phyloP scores from a whole-genome alignment of 2,113 vertebrate species.

The Gasterosteus aculeatus region DNA sequence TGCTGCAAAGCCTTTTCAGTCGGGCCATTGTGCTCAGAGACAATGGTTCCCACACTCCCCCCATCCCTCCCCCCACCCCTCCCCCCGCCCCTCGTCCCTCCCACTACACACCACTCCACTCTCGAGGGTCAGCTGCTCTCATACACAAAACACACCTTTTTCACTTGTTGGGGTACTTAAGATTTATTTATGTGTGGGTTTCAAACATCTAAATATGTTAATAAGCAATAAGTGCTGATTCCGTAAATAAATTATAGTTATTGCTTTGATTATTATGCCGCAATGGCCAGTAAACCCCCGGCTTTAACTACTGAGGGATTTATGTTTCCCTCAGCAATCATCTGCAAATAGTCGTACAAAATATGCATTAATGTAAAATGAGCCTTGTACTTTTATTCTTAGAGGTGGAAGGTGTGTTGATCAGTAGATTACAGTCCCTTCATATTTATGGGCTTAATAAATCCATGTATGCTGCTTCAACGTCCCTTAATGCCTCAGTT shows the following conservation, averaged over 20 bases:
- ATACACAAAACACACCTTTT: slow-evolving; percentile 56
- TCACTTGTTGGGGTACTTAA: slow-evolving; percentile 13
- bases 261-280: slow-evolving; percentile 17
- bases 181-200: background rate
- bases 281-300: background rate
- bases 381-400: slow-evolving; percentile 20
- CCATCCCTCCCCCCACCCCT: slow-evolving; percentile 29
- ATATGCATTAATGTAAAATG: slow-evolving; percentile 14
- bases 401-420: background rate
- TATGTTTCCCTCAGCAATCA: slow-evolving; percentile 20
- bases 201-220: slow-evolving; percentile 10
- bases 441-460: slow-evolving; percentile 25
- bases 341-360: slow-evolving; percentile 26
- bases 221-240: slow-evolving; percentile 1
- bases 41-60: slow-evolving; percentile 81
- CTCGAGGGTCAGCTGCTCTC: slow-evolving; percentile 71
- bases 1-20: slow-evolving; percentile 79
- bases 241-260: background rate
- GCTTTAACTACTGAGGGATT: slow-evolving; percentile 29
- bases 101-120: slow-evolving; percentile 53
- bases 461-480: slow-evolving; percentile 20
- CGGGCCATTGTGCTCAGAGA: slow-evolving; percentile 83
- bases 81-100: slow-evolving; percentile 2
- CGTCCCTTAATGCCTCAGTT: background rate
- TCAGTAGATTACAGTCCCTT: slow-evolving; percentile 12